These are phyloP conservation scores for Papilio machaon DNA, from an alignment of 1,140 invertebrate species.

Conservation along the genomic window DNA sequence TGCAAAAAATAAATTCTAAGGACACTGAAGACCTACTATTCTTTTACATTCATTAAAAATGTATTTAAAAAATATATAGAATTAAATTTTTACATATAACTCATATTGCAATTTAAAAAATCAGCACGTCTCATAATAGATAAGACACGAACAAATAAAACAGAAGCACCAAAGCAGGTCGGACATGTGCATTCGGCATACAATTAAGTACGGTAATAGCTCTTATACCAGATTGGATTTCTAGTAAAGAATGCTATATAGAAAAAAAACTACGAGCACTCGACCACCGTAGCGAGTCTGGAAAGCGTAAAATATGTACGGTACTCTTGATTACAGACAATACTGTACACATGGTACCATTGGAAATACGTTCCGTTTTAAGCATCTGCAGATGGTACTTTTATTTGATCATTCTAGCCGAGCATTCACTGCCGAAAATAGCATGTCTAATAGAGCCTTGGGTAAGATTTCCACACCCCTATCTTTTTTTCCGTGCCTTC, in stretches of 20 bases:
- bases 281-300: constrained; percentile 56
- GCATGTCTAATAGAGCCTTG: neutral
- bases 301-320: constrained; percentile 70
- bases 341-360: constrained; percentile 47
- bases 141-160: constrained; percentile 36
- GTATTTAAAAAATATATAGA: neutral
- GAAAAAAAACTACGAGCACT: constrained; percentile 59
- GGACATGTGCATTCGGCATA: constrained; percentile 61
- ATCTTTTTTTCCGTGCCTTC: too few relatives aligned
- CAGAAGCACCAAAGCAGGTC: constrained; percentile 50
- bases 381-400: neutral
- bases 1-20: too few relatives aligned
- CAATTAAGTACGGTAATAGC: constrained; percentile 73
- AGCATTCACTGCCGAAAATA: too few relatives aligned
- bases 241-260: constrained; percentile 68
- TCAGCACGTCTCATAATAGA: constrained; percentile 25
- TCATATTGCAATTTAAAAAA: constrained; percentile 11
- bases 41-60: neutral
- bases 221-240: constrained; percentile 59
- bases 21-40: too few relatives aligned
- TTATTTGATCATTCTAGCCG: neutral
- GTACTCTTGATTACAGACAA: constrained; percentile 25
- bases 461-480: neutral
- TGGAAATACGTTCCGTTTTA: neutral
- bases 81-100: neutral